Evolutionary conservation across 1,140 invertebrate species (phyloP).

Genomic region (Galleria mellonella): DNA sequence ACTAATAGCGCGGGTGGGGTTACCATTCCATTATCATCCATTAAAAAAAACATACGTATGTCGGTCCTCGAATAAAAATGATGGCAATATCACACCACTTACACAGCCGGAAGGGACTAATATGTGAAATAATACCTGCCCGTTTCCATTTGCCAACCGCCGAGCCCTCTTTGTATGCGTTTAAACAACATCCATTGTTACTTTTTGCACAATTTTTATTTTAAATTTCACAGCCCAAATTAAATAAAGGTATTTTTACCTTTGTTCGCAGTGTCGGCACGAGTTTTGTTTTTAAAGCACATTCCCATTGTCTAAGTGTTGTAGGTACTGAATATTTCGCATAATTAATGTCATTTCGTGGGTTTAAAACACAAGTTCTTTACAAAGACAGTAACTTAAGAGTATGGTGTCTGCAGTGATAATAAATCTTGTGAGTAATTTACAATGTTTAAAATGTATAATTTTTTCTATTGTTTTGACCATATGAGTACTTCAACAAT

Average conservation of each 20-base stretch:
- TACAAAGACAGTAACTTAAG: no score
- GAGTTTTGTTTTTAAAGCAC: neutral
- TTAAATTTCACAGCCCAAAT: slow-evolving; percentile 6
- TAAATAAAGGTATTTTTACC: neutral
- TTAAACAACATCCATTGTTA: slow-evolving; percentile 13
- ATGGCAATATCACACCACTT: neutral
- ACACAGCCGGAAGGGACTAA: slow-evolving; percentile 16
- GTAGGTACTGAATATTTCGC: neutral
- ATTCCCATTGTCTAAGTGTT: neutral
- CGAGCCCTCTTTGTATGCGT: slow-evolving; percentile 8
- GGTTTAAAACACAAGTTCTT: no score
- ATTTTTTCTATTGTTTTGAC: no score
- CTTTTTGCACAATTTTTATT: slow-evolving; percentile 14
- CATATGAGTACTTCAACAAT: no score
- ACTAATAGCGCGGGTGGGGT: no score
- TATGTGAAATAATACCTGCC: slow-evolving; percentile 10
- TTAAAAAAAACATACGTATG: no score
- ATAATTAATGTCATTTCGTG: no score
- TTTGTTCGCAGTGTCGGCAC: neutral
- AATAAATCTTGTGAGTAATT: no score
- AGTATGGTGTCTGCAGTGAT: no score
- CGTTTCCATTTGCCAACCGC: slow-evolving; percentile 1
- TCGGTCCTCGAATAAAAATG: no score
- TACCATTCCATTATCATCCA: no score
- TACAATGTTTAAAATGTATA: no score